Conservation (phyloP, 2,888 invertebrate species). For the Antitype chi region DNA sequence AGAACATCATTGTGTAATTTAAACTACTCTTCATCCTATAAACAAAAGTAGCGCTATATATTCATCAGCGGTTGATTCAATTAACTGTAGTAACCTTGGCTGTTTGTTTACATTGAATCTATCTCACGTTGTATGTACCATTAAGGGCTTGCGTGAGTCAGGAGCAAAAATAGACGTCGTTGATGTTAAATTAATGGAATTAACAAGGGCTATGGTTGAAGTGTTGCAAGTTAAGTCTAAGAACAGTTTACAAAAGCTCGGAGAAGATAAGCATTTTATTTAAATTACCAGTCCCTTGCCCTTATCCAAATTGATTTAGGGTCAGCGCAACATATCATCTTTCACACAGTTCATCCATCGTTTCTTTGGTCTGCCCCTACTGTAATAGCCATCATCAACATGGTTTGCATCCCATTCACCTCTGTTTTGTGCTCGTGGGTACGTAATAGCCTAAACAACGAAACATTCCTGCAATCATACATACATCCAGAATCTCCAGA, state of each 20-base stretch:
- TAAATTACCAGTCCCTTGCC: neutral
- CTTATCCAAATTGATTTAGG: too few species aligned
- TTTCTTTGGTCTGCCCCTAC: too few species aligned
- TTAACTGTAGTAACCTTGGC: slow-evolving; percentile 53
- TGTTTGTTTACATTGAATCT: slow-evolving; percentile 53
- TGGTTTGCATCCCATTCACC: too few species aligned
- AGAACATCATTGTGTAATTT: neutral
- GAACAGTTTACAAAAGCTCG: neutral
- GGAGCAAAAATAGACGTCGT: slow-evolving; percentile 40
- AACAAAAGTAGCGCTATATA: slow-evolving; percentile 25
- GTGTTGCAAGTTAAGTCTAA: neutral
- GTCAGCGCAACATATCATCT: too few species aligned
- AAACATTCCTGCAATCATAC: neutral
- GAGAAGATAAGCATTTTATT: neutral
- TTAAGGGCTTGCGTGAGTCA: slow-evolving; percentile 58
- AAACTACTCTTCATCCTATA: slow-evolving; percentile 3
- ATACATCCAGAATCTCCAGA: neutral
- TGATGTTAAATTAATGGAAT: slow-evolving; percentile 15
- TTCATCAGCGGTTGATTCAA: slow-evolving; percentile 51
- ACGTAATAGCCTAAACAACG: neutral
- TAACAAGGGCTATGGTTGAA: neutral
- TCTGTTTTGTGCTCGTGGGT: neutral
- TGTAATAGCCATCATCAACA: too few species aligned
- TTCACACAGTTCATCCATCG: too few species aligned
- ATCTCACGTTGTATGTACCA: slow-evolving; percentile 41